A percentile compares a stretch with the other conserved stretches of the same genome.
Conservation (phyloP, 30 jellyfish, hydroid and myxozoan genomes). For the Mastigias papua region DNA sequence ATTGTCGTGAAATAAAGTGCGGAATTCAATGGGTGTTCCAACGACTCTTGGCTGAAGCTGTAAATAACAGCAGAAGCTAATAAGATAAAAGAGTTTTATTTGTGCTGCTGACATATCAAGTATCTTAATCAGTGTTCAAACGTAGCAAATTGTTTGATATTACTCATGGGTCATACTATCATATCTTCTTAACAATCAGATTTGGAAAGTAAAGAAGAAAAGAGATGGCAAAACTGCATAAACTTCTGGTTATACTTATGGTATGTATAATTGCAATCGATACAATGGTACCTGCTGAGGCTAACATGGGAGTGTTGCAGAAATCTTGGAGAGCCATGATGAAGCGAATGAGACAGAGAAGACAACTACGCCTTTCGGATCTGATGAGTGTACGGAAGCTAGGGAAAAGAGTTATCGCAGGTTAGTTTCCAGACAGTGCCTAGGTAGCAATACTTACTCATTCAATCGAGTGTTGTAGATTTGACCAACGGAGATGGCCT, state of each 20-base stretch:
- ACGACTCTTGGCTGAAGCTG: no score
- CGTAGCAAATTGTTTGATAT: no score
- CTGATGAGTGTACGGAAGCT: conserved; percentile 24
- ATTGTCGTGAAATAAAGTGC: no score
- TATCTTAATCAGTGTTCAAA: no score
- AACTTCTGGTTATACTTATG: neutral
- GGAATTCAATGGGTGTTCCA: no score
- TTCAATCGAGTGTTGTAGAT: no score
- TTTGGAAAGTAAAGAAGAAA: neutral
- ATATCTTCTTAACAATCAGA: neutral
- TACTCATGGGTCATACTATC: no score
- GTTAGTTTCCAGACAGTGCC: neutral
- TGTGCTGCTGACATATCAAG: no score
- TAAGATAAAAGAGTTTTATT: no score
- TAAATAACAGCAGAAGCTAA: no score
- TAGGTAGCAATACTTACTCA: no score
- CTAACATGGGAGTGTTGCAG: conserved; percentile 37
- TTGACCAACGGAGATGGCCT: no score
- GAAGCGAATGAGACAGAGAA: conserved; percentile 47
- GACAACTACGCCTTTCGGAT: neutral
- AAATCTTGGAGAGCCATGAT: conserved; percentile 38
- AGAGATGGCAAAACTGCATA: neutral
- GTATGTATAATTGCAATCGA: neutral
- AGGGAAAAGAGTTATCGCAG: conserved; percentile 42
- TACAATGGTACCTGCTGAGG: conserved; percentile 11